Evolutionary conservation across 1,140 invertebrate genomes (phyloP).

Genomic region (Sminthurides bifidus): DNA sequence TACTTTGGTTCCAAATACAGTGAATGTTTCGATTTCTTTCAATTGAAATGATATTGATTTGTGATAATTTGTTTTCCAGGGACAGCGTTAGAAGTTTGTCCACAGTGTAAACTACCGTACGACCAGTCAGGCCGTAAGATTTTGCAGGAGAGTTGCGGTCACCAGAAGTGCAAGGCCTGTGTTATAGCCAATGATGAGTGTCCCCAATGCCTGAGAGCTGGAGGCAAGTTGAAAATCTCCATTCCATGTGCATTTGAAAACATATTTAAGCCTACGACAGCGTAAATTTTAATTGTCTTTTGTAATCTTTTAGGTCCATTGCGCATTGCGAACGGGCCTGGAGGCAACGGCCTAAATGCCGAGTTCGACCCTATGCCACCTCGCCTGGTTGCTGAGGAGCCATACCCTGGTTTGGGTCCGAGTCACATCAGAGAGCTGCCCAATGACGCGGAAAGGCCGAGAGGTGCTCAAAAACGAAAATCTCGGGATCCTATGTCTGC

Average conservation of each 20-base stretch:
- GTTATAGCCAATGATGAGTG: slow-evolving; percentile 38
- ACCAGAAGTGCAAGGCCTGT: slow-evolving; percentile 40
- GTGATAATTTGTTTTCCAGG: neutral
- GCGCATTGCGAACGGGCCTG: no score
- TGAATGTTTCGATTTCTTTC: no score
- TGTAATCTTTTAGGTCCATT: no score
- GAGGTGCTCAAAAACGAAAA: no score
- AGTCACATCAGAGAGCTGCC: neutral
- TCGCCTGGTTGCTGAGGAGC: neutral
- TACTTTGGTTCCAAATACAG: no score
- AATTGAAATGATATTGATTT: neutral
- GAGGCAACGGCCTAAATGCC: no score
- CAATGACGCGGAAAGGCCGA: no score
- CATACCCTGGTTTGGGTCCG: neutral
- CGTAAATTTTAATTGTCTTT: no score
- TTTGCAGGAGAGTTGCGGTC: slow-evolving; percentile 40
- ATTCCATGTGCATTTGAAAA: no score
- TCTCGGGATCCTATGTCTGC: no score
- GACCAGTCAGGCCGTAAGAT: slow-evolving; percentile 34
- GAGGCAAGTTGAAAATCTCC: no score
- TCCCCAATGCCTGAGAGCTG: slow-evolving; percentile 36
- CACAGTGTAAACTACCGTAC: slow-evolving; percentile 36
- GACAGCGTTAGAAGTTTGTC: slow-evolving; percentile 33
- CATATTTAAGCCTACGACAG: no score
- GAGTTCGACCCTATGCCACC: slow-evolving; percentile 1